Evolutionary conservation across 2,888 invertebrate species (phyloP), one percentile per base, ranked within the genome.

Genomic region (Uropetala carovei): DNA sequence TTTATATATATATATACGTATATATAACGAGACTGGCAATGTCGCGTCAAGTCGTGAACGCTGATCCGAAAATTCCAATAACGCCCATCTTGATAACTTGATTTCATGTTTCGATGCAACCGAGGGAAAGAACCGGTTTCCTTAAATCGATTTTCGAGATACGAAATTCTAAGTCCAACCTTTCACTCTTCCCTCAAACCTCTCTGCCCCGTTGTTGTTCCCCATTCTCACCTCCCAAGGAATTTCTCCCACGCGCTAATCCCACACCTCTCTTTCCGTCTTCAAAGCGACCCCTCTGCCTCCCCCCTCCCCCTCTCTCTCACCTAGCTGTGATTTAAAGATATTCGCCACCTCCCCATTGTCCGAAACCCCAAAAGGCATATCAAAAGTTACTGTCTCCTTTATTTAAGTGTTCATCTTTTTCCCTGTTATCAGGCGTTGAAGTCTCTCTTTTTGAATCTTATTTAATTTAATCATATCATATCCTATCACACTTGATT

Each of bases 1-100:
- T 43, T 3, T 43, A 43, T 43, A 43, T 43, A 43, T 43, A 43
- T 43, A 43, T 43, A 43, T 43, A 43, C 5, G 5, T 43, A 43
- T 43, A 43, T 43, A 75, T 27, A 75, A 27, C n/a, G 16, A 75
- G 75, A 27, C 75, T 75, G 18, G 75, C 27, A 13, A 27, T 75
- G 75, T 75, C 75, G 27, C 22, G 22, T 68, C 68, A 7, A 22
- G n/a, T 75, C 75, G 75, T 75, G 75, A 75, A 75, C 27, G 27
- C 22, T 75, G 75, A 75, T 7, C 22, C 75, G 27, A 75, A 75
- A 75, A 75, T 75, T 27, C 75, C 75, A 75, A 75, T 75, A 75
- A 75, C 22, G 75, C 27, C 75, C 75, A 75, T 75, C 75, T 75
- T 75, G 75, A 75, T 75, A 75, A 75, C 75, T 75, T 75, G 75